Percentiles rank a stretch among this genome's conserved stretches.
Conservation (phyloP, 2,888 invertebrate genomes). For the Agriopis aurantiaria region DNA sequence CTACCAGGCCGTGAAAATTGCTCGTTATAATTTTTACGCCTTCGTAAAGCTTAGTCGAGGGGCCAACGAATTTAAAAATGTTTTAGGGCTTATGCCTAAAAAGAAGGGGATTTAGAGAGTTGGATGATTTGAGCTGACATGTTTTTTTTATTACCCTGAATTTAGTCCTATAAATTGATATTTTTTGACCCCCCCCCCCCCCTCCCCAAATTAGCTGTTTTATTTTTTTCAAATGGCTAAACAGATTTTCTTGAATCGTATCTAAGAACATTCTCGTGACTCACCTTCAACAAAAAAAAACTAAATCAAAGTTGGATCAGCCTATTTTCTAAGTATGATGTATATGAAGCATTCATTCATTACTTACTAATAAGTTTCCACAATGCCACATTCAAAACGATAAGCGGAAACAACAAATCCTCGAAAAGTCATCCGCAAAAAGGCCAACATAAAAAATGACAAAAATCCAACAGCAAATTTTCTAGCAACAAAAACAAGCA, state of each 20-base stretch:
- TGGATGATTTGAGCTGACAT: neutral
- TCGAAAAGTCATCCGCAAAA: conserved; percentile 44
- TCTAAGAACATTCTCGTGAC: no score
- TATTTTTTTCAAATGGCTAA: no score
- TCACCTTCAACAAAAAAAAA: no score
- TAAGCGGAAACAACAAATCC: conserved; percentile 52
- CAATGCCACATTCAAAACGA: conserved; percentile 35
- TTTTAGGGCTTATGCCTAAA: neutral
- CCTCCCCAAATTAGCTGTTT: no score
- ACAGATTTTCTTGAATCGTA: no score
- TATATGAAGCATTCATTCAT: conserved; percentile 1
- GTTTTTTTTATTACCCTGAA: no score
- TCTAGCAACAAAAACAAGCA: conserved; percentile 73
- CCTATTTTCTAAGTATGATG: no score
- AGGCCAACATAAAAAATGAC: conserved; percentile 56
- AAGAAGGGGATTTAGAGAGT: neutral
- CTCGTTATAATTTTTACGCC: conserved; percentile 33
- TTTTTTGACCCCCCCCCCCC: no score
- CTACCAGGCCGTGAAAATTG: conserved; percentile 41
- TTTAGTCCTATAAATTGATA: no score
- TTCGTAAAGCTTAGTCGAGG: conserved; percentile 7
- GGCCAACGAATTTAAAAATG: conserved; percentile 5
- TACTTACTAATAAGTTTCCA: conserved; percentile 15
- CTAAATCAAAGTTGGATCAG: no score
- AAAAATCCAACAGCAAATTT: conserved; percentile 67